phyloP scores from a whole-genome alignment of 2,888 invertebrate genomes.

The Eilema griseolum region DNA sequence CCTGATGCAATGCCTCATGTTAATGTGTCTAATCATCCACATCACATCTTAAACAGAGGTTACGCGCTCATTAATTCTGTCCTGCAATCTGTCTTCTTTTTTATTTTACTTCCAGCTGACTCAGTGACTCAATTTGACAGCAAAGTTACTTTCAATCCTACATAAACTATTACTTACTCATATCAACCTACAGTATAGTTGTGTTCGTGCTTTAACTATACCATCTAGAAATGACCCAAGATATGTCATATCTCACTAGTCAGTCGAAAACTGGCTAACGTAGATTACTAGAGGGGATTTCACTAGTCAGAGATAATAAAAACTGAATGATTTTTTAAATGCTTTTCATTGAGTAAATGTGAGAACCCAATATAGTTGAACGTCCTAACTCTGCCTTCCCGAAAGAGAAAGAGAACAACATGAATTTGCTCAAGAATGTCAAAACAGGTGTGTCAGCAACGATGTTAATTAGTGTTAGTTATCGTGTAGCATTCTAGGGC shows the following conservation, averaged over 20 bases:
- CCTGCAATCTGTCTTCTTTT: neutral
- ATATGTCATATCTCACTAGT: neutral
- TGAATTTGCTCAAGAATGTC: conserved; percentile 23
- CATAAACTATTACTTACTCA: neutral
- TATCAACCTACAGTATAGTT: neutral
- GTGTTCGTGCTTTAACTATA: neutral
- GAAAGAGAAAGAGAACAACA: conserved; percentile 1
- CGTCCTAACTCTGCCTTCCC: neutral
- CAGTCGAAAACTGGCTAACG: neutral
- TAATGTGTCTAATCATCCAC: neutral
- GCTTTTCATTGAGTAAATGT: neutral
- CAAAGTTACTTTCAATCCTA: neutral
- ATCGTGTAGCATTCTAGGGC: conserved; percentile 13
- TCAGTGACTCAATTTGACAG: neutral
- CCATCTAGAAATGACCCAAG: neutral
- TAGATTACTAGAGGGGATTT: neutral
- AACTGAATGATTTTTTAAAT: neutral
- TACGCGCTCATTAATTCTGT: neutral
- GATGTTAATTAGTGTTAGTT: conserved; percentile 26
- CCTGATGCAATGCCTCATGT: neutral
- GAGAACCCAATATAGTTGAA: neutral
- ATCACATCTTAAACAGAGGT: neutral
- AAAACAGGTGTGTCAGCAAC: conserved; percentile 19
- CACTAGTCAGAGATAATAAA: neutral
- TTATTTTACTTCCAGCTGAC: neutral